phyloP scores from a whole-genome alignment of 2,113 vertebrate species.

The Indicator maculatus region DNA sequence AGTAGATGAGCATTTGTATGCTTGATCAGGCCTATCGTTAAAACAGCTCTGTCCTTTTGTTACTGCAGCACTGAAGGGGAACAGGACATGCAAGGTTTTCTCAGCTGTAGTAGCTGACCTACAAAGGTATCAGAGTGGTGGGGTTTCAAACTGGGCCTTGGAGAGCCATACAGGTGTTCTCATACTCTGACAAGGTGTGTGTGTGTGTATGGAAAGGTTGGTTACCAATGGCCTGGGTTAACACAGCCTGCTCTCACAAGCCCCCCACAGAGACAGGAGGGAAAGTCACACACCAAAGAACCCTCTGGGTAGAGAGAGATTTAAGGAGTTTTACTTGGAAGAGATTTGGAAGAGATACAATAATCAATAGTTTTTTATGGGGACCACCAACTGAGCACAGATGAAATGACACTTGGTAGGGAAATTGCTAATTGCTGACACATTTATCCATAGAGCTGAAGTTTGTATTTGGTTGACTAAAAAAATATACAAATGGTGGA shows the following conservation, averaged over 20 bases:
- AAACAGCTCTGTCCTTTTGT: neutral
- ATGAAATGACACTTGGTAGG: neutral
- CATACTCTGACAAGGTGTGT: neutral
- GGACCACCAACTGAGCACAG: neutral
- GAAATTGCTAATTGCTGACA: neutral
- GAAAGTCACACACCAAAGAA: too few relatives aligned
- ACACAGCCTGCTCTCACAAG: too few relatives aligned
- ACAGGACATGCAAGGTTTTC: neutral
- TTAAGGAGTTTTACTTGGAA: too few relatives aligned
- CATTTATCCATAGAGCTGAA: neutral
- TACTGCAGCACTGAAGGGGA: neutral
- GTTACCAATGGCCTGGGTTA: neutral
- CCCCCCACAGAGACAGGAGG: too few relatives aligned
- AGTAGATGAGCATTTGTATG: neutral
- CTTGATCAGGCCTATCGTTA: neutral
- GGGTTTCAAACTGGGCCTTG: neutral
- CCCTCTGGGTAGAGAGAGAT: too few relatives aligned
- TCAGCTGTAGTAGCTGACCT: constrained; percentile 19
- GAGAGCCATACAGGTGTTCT: neutral
- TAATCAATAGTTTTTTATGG: neutral
- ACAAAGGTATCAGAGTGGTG: neutral
- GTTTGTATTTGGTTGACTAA: neutral
- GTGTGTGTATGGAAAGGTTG: neutral
- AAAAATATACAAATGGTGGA: neutral
- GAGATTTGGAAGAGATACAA: neutral